Percentiles rank a stretch among this genome's conserved stretches.
Evolutionary conservation across 2,888 invertebrate genomes (phyloP).

Genomic region (Cantharis nigra): DNA sequence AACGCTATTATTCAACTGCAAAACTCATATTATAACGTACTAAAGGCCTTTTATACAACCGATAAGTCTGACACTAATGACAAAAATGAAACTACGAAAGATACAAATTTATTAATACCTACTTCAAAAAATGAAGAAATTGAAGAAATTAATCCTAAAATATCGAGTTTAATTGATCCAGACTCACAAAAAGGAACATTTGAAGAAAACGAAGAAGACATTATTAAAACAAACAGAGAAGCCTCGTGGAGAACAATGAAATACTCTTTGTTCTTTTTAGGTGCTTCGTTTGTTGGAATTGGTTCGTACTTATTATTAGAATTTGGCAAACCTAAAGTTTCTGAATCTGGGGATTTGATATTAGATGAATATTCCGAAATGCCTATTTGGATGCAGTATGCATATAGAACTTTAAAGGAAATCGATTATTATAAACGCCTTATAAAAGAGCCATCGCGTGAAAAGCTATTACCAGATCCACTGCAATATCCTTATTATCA

Average conservation of each 20-base stretch:
- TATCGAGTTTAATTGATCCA: conserved; percentile 3
- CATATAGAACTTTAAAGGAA: conserved; percentile 63
- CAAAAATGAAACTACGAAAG: neutral
- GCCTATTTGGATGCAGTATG: conserved; percentile 71
- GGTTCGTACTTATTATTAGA: conserved; percentile 67
- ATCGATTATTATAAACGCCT: conserved; percentile 58
- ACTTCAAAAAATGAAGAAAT: neutral
- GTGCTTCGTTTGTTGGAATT: conserved; percentile 63
- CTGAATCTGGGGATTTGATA: conserved; percentile 72
- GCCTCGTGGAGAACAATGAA: conserved; percentile 46
- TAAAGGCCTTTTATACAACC: neutral
- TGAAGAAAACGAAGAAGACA: conserved; percentile 28
- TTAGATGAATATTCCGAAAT: conserved; percentile 75
- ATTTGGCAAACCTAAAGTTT: conserved; percentile 74
- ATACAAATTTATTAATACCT: neutral
- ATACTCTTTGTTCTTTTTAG: conserved; percentile 55
- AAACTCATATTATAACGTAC: neutral
- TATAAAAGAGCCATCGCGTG: conserved; percentile 92
- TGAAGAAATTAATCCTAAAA: neutral
- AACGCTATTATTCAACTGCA: neutral
- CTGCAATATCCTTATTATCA: conserved; percentile 87
- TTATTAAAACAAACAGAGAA: conserved; percentile 34
- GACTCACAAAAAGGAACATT: neutral
- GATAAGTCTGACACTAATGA: neutral
- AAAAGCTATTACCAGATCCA: conserved; percentile 91